Percentiles rank a stretch among this genome's conserved stretches.
Evolutionary conservation across 92 coral and sea anemone species (phyloP).

Genomic region (Umimayanthus kanabou): DNA sequence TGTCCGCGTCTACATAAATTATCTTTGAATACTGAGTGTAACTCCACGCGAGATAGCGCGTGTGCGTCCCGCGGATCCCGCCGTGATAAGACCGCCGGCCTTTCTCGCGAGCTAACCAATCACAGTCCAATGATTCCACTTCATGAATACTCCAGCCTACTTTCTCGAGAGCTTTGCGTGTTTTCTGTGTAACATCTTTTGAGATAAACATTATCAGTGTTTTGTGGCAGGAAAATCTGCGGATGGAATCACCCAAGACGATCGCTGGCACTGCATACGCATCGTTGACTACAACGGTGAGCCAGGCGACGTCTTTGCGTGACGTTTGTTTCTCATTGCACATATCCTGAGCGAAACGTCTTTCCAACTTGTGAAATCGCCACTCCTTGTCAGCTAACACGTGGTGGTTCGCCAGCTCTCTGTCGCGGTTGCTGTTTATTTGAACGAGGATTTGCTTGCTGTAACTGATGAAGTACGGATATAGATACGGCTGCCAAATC

Average conservation of each 20-base stretch:
- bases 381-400: constrained; percentile 49
- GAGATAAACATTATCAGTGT: constrained; percentile 59
- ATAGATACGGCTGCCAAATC: neutral
- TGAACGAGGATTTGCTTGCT: constrained; percentile 31
- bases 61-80: constrained; percentile 80
- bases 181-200: constrained; percentile 39
- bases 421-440: constrained; percentile 34
- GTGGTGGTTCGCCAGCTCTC: constrained; percentile 15
- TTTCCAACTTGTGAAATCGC: constrained; percentile 51
- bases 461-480: constrained; percentile 39
- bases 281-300: constrained; percentile 66
- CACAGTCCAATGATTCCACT: constrained; percentile 75
- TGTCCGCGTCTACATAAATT: constrained; percentile 74
- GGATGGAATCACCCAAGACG: constrained; percentile 64
- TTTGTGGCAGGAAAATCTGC: constrained; percentile 62
- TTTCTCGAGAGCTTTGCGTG: constrained; percentile 46
- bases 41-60: constrained; percentile 84
- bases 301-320: constrained; percentile 58
- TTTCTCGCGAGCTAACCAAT: constrained; percentile 69
- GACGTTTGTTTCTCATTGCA: constrained; percentile 41
- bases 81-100: constrained; percentile 40
- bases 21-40: constrained; percentile 72
- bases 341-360: constrained; percentile 50
- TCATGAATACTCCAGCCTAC: constrained; percentile 68
- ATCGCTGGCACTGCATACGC: constrained; percentile 57